A percentile compares a stretch with the other conserved stretches of the same genome.
Conservation (phyloP, 2,888 invertebrate species). For the Agonum fuliginosum region DNA sequence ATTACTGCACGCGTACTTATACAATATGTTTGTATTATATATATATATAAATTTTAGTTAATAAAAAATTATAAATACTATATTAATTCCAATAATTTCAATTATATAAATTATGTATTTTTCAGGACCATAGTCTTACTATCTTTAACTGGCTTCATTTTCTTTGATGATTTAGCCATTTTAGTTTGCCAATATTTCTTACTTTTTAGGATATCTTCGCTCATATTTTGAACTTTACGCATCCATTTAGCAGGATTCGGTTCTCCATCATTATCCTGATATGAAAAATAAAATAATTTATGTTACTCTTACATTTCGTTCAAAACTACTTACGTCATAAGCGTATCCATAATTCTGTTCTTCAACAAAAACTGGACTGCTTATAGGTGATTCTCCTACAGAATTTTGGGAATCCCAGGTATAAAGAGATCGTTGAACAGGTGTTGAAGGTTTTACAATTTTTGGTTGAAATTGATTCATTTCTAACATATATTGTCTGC, state of each 20-base stretch:
- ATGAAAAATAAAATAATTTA: neutral
- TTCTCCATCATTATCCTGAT: constrained; percentile 45
- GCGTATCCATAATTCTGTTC: constrained; percentile 14
- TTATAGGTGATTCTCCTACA: constrained; percentile 30
- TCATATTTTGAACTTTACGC: constrained; percentile 65
- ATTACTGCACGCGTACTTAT: constrained; percentile 3
- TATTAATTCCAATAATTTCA: constrained; percentile 2
- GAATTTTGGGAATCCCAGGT: constrained; percentile 50
- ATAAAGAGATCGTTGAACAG: constrained; percentile 25
- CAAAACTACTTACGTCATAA: neutral
- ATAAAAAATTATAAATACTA: constrained; percentile 47
- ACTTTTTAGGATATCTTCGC: constrained; percentile 65
- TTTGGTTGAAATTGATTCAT: constrained; percentile 11
- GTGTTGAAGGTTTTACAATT: neutral
- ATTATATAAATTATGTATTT: constrained; percentile 21
- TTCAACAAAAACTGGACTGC: constrained; percentile 34
- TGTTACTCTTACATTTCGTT: neutral
- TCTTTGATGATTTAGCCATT: constrained; percentile 63
- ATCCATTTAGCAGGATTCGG: constrained; percentile 61
- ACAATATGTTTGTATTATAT: constrained; percentile 44
- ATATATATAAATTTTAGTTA: constrained; percentile 57
- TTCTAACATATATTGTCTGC: constrained; percentile 31
- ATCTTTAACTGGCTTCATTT: constrained; percentile 59
- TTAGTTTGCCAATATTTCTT: constrained; percentile 66
- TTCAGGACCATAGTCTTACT: constrained; percentile 7